A percentile compares a stretch with the other conserved stretches of the same genome.
These are phyloP conservation scores for Cenopis cana DNA, from an alignment of 2,888 invertebrate species.

Conservation along the genomic window DNA sequence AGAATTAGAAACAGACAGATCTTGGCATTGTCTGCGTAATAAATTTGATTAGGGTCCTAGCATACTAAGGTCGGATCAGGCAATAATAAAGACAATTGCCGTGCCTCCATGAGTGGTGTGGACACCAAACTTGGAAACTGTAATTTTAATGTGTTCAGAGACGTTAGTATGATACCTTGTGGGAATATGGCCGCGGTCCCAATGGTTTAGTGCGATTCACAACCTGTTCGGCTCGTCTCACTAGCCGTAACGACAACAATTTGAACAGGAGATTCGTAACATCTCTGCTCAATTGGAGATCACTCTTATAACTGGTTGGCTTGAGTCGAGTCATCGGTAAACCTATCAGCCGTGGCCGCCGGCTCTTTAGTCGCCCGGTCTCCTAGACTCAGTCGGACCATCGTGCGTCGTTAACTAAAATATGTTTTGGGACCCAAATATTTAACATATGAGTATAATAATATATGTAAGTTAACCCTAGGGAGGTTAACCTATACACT, in stretches of 20 bases:
- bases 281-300: not conserved
- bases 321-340: not conserved
- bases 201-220: constrained; percentile 47
- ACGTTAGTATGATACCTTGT: constrained; percentile 70
- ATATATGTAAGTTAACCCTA: too few species aligned
- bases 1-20: not conserved
- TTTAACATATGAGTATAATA: constrained; percentile 1
- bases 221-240: not conserved
- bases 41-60: constrained; percentile 78
- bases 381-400: constrained; percentile 47
- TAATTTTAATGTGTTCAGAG: constrained; percentile 82
- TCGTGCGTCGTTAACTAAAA: constrained; percentile 62
- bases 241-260: not conserved
- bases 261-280: not conserved
- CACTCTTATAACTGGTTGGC: not conserved
- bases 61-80: constrained; percentile 70
- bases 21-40: constrained; percentile 67
- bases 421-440: too few species aligned
- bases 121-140: constrained; percentile 73
- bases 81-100: constrained; percentile 78
- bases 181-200: constrained; percentile 67
- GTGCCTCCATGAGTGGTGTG: constrained; percentile 64
- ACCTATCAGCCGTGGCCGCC: not conserved
- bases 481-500: too few species aligned
- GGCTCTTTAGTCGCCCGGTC: not conserved